Base-by-base conservation (phyloP, 2,888 invertebrate species). In the Caenorhabditis doughertyi region DNA sequence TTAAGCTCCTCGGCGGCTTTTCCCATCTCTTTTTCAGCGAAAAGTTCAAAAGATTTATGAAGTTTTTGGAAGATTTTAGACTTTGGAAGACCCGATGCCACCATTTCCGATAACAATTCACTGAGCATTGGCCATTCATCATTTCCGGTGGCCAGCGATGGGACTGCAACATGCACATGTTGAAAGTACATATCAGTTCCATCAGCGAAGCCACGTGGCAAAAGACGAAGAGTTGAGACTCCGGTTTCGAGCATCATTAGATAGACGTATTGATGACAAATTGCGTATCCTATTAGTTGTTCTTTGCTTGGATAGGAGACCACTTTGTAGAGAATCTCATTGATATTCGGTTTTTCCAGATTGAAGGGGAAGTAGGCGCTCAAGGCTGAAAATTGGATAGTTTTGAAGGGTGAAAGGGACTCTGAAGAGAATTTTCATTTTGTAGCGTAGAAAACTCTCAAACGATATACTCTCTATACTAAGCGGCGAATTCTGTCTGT, bases 61-160 rank as follows among this genome's bases (percentile, higher is more conserved):
- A 83, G 16, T 4, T 25, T 18, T 21, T 64, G 64, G 4, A 72
- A 51, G 4, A 60, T 39, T 0, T 64, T 60, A 4, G 67, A 74
- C 23, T 68, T 74, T 53, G 83, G 83, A 0, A 79, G 39, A 23
- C 79, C 79, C 11, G 55, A 25, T 0, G 79, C 74, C 16, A 83
- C 83, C 79, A 83, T 83, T 65, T 83, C 83, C n/a, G 83, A 58
- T 23, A 83, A 42, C 0, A 83, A 25, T 16, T 83, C 83, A 25
- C 79, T 65, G 18, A 83, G 39, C 25, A 74, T 55, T 16, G 29
- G 39, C 82, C 82, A 82, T 49, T 77, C 77, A 8, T 82, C 77
- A 16, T 51, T 9, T 0, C 53, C 58, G 3, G 65, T 47, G 0
- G 65, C 51, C 16, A 55, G 16, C 9, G 77, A 77, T 11, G 70